phyloP scores from a whole-genome alignment of 2,888 invertebrate species.

The Ophion slaviceki region DNA sequence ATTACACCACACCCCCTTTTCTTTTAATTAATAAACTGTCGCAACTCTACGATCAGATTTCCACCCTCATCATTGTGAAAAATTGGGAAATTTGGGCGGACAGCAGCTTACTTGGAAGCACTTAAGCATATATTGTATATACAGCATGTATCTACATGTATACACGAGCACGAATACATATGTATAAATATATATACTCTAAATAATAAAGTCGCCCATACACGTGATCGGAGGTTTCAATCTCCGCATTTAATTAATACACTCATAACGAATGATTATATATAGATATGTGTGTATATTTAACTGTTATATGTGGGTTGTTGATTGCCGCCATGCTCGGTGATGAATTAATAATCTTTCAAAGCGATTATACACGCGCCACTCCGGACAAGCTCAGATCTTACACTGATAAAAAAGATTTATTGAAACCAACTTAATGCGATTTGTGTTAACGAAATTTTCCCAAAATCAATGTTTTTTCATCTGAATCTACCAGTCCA shows the following conservation, averaged over 20 bases:
- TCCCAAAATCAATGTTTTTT: no score
- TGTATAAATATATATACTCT: not conserved
- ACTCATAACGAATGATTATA: conserved; percentile 44
- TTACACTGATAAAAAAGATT: not conserved
- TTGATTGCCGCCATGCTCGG: conserved; percentile 57
- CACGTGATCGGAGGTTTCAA: conserved; percentile 61
- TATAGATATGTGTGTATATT: not conserved
- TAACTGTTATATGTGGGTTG: conserved; percentile 24
- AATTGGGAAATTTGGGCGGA: conserved; percentile 43
- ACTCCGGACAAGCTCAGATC: conserved; percentile 27
- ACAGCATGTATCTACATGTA: not conserved
- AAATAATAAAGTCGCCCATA: conserved; percentile 58
- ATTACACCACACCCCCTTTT: conserved; percentile 36
- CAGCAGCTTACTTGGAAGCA: not conserved
- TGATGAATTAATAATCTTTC: conserved; percentile 64
- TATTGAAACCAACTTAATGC: no score
- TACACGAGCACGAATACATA: not conserved
- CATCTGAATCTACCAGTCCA: no score
- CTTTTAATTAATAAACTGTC: conserved; percentile 57
- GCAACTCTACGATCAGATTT: conserved; percentile 43
- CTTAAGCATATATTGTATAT: not conserved
- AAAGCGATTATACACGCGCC: conserved; percentile 31
- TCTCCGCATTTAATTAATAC: conserved; percentile 62
- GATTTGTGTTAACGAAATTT: no score
- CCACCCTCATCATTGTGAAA: conserved; percentile 61